A percentile compares a stretch with the other conserved stretches of the same genome.
Conservation (phyloP, 2,113 vertebrate genomes). For the Podiceps cristatus region DNA sequence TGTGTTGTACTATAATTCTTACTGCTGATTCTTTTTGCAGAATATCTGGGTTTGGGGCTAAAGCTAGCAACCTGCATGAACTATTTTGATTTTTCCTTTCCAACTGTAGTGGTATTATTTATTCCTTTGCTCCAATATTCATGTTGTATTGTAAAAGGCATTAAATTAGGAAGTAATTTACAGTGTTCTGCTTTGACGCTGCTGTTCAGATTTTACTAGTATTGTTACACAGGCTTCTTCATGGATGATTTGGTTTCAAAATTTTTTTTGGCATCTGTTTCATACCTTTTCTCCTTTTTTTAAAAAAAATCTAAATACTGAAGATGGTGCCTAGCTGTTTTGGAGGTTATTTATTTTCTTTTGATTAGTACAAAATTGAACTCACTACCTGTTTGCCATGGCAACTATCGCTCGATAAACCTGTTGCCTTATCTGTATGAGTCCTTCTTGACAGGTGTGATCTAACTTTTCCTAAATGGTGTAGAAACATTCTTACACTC, state of each 20-base stretch:
- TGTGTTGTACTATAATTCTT: background rate
- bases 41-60: background rate
- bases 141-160: background rate
- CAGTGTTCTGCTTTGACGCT: background rate
- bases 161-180: background rate
- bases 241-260: background rate
- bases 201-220: background rate
- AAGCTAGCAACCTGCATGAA: background rate
- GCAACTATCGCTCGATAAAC: conserved; percentile 62
- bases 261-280: background rate
- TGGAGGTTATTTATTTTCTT: background rate
- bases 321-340: background rate
- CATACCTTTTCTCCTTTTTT: background rate
- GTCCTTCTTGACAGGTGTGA: conserved; percentile 43
- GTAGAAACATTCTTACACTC: conserved; percentile 12
- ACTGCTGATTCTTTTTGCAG: background rate
- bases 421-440: conserved; percentile 40
- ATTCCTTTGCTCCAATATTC: background rate
- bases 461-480: background rate
- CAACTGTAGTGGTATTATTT: background rate
- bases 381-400: conserved; percentile 54
- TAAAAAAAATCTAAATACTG: background rate
- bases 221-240: background rate
- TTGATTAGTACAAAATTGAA: conserved; percentile 11
- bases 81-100: background rate